Conservation (phyloP, 2,797 vertebrate genomes). For the Ctenochaetus hawaiiensis region DNA sequence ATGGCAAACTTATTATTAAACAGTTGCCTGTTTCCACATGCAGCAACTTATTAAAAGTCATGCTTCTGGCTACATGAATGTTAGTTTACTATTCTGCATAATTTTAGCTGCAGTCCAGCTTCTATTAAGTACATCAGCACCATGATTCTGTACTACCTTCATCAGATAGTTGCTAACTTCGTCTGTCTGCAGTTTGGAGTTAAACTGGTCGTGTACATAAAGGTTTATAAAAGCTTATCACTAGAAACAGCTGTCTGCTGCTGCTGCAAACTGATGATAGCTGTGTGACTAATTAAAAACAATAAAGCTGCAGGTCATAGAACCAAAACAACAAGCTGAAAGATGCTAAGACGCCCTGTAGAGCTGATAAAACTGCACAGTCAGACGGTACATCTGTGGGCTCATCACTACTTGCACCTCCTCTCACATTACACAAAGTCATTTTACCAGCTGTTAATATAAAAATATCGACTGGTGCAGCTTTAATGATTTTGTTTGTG, state of each 20-base stretch:
- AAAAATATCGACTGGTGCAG: slow-evolving; percentile 40
- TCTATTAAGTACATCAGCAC: background rate
- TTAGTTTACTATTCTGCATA: background rate
- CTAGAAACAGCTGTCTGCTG: background rate
- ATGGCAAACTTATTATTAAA: background rate
- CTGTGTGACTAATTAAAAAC: background rate
- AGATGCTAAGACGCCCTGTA: background rate
- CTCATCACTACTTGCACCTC: slow-evolving; percentile 2
- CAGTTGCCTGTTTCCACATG: background rate
- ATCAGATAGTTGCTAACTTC: background rate
- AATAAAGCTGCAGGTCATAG: background rate
- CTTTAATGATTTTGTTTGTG: slow-evolving; percentile 42
- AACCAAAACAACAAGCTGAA: slow-evolving; percentile 12
- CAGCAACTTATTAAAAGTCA: background rate
- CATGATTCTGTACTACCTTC: background rate
- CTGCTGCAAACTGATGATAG: background rate
- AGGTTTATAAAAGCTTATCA: background rate
- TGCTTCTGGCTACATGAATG: background rate
- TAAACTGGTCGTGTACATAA: background rate
- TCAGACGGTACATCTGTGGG: slow-evolving; percentile 1
- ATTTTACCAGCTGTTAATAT: slow-evolving; percentile 42
- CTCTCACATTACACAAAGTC: slow-evolving; percentile 12
- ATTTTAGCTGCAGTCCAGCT: background rate
- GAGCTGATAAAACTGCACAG: slow-evolving; percentile 10
- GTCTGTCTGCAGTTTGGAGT: background rate